Percentiles rank a stretch among this genome's conserved stretches.
phyloP scores from a whole-genome alignment of 1,140 invertebrate species.

The Chironomus tepperi region DNA sequence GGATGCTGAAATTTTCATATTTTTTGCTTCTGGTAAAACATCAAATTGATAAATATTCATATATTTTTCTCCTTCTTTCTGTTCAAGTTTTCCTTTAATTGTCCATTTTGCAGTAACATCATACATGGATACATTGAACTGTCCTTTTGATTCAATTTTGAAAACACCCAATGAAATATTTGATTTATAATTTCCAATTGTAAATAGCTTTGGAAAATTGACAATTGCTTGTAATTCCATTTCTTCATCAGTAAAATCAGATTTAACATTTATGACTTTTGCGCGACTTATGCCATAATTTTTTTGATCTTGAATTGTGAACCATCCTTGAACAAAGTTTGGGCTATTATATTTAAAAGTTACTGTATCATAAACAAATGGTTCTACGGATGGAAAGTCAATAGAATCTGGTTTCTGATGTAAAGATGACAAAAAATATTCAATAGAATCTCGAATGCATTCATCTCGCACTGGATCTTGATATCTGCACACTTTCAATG shows the following conservation, averaged over 20 bases:
- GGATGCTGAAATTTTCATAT: slow-evolving; percentile 35
- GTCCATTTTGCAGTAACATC: slow-evolving; percentile 32
- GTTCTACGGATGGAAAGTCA: slow-evolving; percentile 37
- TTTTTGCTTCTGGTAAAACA: slow-evolving; percentile 35
- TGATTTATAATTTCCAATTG: slow-evolving; percentile 32
- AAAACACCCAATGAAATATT: slow-evolving; percentile 36
- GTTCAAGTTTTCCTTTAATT: slow-evolving; percentile 34
- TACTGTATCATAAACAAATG: slow-evolving; percentile 35
- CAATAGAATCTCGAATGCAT: slow-evolving; percentile 33
- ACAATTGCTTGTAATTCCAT: not conserved
- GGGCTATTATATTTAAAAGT: slow-evolving; percentile 38
- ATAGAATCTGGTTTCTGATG: slow-evolving; percentile 33
- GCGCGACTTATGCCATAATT: slow-evolving; percentile 33
- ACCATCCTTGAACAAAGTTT: slow-evolving; percentile 35
- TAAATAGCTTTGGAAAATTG: not conserved
- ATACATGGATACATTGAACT: slow-evolving; percentile 37
- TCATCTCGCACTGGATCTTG: slow-evolving; percentile 33
- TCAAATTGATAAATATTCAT: slow-evolving; percentile 32
- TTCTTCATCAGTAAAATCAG: slow-evolving; percentile 30
- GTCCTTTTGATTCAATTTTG: slow-evolving; percentile 34
- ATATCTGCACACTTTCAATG: slow-evolving; percentile 30
- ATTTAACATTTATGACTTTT: slow-evolving; percentile 33
- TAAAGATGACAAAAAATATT: slow-evolving; percentile 31
- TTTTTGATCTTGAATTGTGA: slow-evolving; percentile 32
- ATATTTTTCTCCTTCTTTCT: slow-evolving; percentile 36